Percentiles rank a stretch among this genome's conserved stretches.
Conservation (phyloP, 2,797 vertebrate genomes). For the Amblyopsis hoosieri region DNA sequence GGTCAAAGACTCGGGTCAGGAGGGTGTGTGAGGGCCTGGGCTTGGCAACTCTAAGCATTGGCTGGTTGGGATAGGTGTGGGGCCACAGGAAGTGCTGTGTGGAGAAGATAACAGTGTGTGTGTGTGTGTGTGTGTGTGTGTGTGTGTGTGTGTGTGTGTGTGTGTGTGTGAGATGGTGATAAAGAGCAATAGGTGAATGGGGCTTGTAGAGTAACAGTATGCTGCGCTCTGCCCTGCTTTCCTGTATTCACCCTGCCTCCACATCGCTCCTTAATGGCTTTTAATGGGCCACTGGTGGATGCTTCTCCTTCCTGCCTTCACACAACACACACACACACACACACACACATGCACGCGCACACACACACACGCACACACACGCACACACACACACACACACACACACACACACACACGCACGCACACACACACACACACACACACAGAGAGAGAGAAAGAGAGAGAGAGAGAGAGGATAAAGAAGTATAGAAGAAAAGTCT, state of each 20-base stretch:
- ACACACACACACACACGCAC: no score
- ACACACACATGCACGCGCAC: no score
- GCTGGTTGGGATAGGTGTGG: slow-evolving; percentile 72
- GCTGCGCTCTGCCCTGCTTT: slow-evolving; percentile 77
- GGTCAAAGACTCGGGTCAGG: slow-evolving; percentile 63
- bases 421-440: no score
- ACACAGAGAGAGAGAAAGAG: no score
- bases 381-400: no score
- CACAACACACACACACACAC: slow-evolving; percentile 37
- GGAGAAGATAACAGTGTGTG: slow-evolving; percentile 76
- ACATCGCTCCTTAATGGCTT: slow-evolving; percentile 76
- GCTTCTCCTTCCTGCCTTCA: slow-evolving; percentile 75
- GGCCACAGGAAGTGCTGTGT: slow-evolving; percentile 82
- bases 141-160: slow-evolving; percentile 29
- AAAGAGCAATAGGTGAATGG: slow-evolving; percentile 29
- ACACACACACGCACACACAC: no score
- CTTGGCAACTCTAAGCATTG: slow-evolving; percentile 59
- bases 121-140: slow-evolving; percentile 19
- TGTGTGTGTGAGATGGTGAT: slow-evolving; percentile 29
- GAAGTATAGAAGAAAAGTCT: no score
- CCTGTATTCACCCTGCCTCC: slow-evolving; percentile 85
- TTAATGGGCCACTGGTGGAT: slow-evolving; percentile 77
- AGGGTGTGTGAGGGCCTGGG: slow-evolving; percentile 64
- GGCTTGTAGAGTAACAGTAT: slow-evolving; percentile 59
- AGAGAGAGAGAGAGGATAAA: no score